Conservation (phyloP, 1,140 invertebrate genomes). For the Acromyrmex charruanus region DNA sequence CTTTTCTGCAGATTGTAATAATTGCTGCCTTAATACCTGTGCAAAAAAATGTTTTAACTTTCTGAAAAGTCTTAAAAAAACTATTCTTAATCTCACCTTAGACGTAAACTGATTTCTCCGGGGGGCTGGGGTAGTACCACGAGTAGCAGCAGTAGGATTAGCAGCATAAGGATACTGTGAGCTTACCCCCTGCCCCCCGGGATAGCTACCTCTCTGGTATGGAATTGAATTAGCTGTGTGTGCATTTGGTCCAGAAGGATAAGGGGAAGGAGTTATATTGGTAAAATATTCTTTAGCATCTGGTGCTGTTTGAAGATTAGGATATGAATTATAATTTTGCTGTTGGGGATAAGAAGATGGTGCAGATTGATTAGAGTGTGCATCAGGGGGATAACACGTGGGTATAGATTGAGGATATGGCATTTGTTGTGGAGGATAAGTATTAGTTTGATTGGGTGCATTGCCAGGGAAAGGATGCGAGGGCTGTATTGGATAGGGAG, state of each 20-base stretch:
- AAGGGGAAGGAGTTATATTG: slow-evolving; percentile 42
- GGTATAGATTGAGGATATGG: slow-evolving; percentile 67
- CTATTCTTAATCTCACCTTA: slow-evolving; percentile 80
- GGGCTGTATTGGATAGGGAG: slow-evolving; percentile 66
- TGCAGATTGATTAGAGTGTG: slow-evolving; percentile 42
- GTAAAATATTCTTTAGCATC: slow-evolving; percentile 54
- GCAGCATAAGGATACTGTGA: slow-evolving; percentile 71
- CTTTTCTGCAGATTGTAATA: background rate
- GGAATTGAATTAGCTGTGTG: slow-evolving; percentile 58
- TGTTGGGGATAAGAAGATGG: slow-evolving; percentile 60
- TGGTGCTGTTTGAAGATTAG: slow-evolving; percentile 69
- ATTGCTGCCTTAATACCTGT: background rate
- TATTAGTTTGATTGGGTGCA: slow-evolving; percentile 33
- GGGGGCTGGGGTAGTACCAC: slow-evolving; percentile 76
- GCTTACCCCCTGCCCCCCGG: slow-evolving; percentile 81
- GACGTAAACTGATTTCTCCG: slow-evolving; percentile 69
- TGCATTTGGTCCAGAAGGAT: slow-evolving; percentile 61
- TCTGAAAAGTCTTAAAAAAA: slow-evolving; percentile 2
- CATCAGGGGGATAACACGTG: slow-evolving; percentile 55
- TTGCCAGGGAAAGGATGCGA: slow-evolving; percentile 39
- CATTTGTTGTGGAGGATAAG: slow-evolving; percentile 64
- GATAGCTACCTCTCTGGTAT: slow-evolving; percentile 77
- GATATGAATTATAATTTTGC: slow-evolving; percentile 76
- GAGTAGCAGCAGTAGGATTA: slow-evolving; percentile 53
- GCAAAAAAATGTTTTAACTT: slow-evolving; percentile 16